A percentile compares a stretch with the other conserved stretches of the same genome.
These are phyloP conservation scores for Pelosia muscerda DNA, from an alignment of 2,888 invertebrate species.

Conservation along the genomic window DNA sequence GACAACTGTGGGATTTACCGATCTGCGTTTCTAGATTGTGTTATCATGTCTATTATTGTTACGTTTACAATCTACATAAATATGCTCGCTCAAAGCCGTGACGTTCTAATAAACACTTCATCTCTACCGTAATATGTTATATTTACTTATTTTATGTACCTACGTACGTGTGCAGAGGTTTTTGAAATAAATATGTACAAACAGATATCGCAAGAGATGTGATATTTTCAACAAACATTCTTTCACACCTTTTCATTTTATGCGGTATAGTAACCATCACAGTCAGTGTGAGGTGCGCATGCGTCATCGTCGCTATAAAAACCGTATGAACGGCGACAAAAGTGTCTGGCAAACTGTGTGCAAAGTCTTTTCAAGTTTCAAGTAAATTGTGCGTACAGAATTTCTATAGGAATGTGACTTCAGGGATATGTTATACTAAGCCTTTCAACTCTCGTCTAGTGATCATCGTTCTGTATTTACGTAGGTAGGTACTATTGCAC, in stretches of 20 bases:
- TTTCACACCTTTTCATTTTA: conserved; percentile 18
- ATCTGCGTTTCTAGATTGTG: conserved; percentile 10
- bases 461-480: not conserved
- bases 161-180: conserved; percentile 5
- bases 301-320: conserved; percentile 44
- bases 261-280: conserved; percentile 21
- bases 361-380: conserved; percentile 28
- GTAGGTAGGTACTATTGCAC: not conserved
- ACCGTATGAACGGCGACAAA: conserved; percentile 28
- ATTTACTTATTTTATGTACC: conserved; percentile 16
- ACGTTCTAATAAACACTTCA: conserved; percentile 19
- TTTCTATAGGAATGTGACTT: conserved; percentile 22
- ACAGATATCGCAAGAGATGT: conserved; percentile 1
- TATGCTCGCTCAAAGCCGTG: conserved; percentile 16
- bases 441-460: not conserved
- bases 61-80: conserved; percentile 20
- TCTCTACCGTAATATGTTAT: conserved; percentile 8
- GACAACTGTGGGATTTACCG: not conserved
- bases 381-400: conserved; percentile 26
- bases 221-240: conserved; percentile 10
- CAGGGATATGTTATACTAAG: not conserved
- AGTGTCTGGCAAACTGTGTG: conserved; percentile 33
- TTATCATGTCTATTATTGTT: conserved; percentile 31
- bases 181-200: conserved; percentile 16
- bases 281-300: conserved; percentile 40